A percentile compares a stretch with the other conserved stretches of the same genome.
Evolutionary conservation across 2,113 vertebrate species (phyloP).

Genomic region (Chaetops frenatus): DNA sequence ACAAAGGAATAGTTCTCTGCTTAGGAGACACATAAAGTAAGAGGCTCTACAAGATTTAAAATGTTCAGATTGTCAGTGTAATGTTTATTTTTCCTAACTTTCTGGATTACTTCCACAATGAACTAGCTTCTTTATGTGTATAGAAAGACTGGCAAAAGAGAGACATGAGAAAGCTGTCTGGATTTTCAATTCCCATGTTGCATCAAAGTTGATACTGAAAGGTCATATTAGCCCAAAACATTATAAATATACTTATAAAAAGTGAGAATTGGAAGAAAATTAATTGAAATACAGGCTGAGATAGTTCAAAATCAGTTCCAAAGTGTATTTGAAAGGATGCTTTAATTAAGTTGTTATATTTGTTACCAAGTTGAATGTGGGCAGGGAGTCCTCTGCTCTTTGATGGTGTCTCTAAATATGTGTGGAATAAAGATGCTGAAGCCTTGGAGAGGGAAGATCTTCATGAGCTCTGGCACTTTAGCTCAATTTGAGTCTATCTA

Average conservation of each 20-base stretch:
- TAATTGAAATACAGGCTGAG: neutral
- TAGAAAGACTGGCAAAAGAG: neutral
- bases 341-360: neutral
- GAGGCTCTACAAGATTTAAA: neutral
- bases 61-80: neutral
- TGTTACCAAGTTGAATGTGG: neutral
- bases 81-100: neutral
- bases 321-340: neutral
- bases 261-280: neutral
- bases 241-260: neutral
- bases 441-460: neutral
- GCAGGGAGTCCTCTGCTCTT: neutral
- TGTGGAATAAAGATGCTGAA: neutral
- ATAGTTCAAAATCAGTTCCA: neutral
- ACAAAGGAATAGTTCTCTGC: neutral
- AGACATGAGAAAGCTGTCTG: neutral
- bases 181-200: neutral
- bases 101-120: neutral
- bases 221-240: neutral
- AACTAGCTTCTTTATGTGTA: neutral
- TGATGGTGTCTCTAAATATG: neutral
- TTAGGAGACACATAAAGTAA: neutral
- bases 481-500: neutral
- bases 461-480: neutral
- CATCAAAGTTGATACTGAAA: neutral